A percentile compares a stretch with the other conserved stretches of the same genome.
These are phyloP conservation scores for Hirtodrosophila trivittata DNA, from an alignment of 2,888 invertebrate species.

Conservation along the genomic window DNA sequence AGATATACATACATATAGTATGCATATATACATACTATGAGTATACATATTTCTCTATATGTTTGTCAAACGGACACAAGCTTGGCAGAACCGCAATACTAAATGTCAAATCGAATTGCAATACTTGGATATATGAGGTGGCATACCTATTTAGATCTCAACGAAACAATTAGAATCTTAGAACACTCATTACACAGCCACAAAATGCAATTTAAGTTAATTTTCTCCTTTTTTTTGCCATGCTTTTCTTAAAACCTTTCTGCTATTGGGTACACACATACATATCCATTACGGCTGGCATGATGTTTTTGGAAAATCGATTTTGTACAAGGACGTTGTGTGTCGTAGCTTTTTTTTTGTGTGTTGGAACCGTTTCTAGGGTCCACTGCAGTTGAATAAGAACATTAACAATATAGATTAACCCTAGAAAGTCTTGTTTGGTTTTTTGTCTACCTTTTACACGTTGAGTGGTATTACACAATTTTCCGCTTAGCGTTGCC, in stretches of 20 bases:
- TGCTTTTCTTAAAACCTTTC: constrained; percentile 28
- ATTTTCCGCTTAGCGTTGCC: constrained; percentile 63
- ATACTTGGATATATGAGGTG: constrained; percentile 4
- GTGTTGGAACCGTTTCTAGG: constrained; percentile 31
- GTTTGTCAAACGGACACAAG: not conserved
- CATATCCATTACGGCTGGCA: constrained; percentile 66
- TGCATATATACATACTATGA: not conserved
- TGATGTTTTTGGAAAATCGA: constrained; percentile 82
- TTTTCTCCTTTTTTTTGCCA: constrained; percentile 24
- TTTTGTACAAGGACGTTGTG: constrained; percentile 81
- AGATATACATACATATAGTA: constrained; percentile 1
- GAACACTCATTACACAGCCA: constrained; percentile 16
- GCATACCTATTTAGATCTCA: no score
- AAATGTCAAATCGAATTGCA: constrained; percentile 58
- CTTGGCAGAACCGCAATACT: constrained; percentile 26
- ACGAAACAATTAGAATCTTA: no score
- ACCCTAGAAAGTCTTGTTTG: constrained; percentile 35
- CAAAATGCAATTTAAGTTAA: constrained; percentile 15
- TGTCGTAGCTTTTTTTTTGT: constrained; percentile 16
- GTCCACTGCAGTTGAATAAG: constrained; percentile 43
- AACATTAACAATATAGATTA: constrained; percentile 22
- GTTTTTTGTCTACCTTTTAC: constrained; percentile 71
- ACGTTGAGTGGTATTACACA: constrained; percentile 71
- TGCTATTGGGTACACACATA: constrained; percentile 28
- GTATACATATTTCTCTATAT: not conserved